These are phyloP conservation scores for Perizoma affinitatum DNA, from an alignment of 2,888 invertebrate genomes.

Conservation along the genomic window DNA sequence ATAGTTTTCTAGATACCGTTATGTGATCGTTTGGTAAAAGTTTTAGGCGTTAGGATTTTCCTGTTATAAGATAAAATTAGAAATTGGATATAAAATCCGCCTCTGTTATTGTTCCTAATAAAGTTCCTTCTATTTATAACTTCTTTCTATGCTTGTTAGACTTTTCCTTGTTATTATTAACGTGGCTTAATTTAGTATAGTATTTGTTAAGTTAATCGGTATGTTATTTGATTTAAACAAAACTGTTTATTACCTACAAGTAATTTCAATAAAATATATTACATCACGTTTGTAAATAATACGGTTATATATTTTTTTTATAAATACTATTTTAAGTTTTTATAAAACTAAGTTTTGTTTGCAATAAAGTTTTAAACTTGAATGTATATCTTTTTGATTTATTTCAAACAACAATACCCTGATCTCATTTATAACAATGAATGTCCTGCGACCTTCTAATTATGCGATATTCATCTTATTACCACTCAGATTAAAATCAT, in stretches of 20 bases:
- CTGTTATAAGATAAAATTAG: constrained; percentile 24
- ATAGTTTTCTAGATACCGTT: constrained; percentile 21
- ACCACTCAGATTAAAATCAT: neutral
- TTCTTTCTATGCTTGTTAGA: neutral
- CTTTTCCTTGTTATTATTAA: no score
- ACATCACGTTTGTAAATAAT: no score
- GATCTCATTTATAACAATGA: constrained; percentile 5
- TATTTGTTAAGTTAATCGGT: no score
- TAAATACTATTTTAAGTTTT: neutral
- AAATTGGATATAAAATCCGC: constrained; percentile 8
- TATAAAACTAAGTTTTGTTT: constrained; percentile 1
- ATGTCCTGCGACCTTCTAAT: constrained; percentile 12
- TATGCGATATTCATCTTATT: constrained; percentile 1
- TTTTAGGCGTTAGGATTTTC: constrained; percentile 13
- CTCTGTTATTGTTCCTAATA: neutral
- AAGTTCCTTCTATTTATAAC: constrained; percentile 4
- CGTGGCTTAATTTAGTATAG: no score
- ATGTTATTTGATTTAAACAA: no score
- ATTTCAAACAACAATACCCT: constrained; percentile 1
- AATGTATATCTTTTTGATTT: neutral
- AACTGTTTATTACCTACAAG: no score
- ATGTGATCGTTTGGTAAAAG: constrained; percentile 4
- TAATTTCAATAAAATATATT: no score
- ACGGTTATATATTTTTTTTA: neutral
- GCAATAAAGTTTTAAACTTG: constrained; percentile 9